A percentile compares a stretch with the other conserved stretches of the same genome.
phyloP scores from a whole-genome alignment of 1,140 invertebrate genomes.

The Ceratoteleas bidentatus region DNA sequence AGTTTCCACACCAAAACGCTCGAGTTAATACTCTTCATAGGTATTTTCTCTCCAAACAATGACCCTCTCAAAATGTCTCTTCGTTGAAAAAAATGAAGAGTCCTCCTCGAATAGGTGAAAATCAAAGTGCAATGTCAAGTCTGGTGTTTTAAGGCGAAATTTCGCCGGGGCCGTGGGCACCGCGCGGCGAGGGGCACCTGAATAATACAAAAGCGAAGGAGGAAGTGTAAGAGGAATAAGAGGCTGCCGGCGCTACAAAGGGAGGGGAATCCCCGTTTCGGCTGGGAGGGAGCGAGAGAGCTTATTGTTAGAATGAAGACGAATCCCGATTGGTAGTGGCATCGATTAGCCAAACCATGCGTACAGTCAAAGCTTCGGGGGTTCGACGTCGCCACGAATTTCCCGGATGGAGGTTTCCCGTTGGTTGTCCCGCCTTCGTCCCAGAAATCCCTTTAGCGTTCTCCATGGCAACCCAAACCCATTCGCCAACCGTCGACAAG shows the following conservation, averaged over 20 bases:
- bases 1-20: no score
- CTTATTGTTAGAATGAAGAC: conserved; percentile 59
- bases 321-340: conserved; percentile 74
- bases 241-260: conserved; percentile 34
- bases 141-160: conserved; percentile 53
- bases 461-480: conserved; percentile 77
- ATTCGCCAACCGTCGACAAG: conserved; percentile 79
- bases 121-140: conserved; percentile 45
- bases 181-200: neutral
- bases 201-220: conserved; percentile 59
- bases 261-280: conserved; percentile 17
- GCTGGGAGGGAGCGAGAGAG: conserved; percentile 16
- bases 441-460: conserved; percentile 72
- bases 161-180: neutral
- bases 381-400: conserved; percentile 77
- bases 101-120: conserved; percentile 15
- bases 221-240: conserved; percentile 66
- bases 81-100: conserved; percentile 35
- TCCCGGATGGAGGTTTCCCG: conserved; percentile 77
- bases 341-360: conserved; percentile 77
- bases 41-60: no score
- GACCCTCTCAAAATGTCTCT: conserved; percentile 20
- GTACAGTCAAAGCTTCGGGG: conserved; percentile 71
- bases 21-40: no score
- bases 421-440: conserved; percentile 75